Evolutionary conservation across 2,888 invertebrate genomes (phyloP).

Genomic region (Sinohyriopsis cumingii): DNA sequence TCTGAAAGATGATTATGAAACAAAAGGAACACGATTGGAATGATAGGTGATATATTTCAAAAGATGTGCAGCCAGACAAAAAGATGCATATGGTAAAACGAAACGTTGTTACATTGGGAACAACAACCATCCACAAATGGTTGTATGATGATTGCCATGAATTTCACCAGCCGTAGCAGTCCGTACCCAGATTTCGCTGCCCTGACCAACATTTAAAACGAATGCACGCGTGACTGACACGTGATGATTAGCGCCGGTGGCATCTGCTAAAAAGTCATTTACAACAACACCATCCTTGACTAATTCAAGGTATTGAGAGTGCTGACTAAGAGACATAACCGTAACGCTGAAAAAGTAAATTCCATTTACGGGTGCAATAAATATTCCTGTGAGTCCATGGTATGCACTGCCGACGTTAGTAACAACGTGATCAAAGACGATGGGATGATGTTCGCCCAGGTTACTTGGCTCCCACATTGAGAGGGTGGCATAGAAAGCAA

Average conservation of each 20-base stretch:
- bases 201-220: neutral
- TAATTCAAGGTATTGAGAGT: neutral
- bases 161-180: neutral
- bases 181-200: neutral
- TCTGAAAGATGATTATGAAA: too few species aligned
- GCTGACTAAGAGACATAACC: neutral
- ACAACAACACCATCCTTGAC: neutral
- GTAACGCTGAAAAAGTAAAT: conserved; percentile 1
- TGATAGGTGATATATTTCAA: too few species aligned
- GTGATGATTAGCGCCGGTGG: neutral
- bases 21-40: too few species aligned
- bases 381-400: neutral
- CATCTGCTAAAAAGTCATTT: neutral
- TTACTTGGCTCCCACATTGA: too few species aligned
- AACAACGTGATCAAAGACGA: neutral
- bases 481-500: too few species aligned
- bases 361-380: neutral
- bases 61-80: too few species aligned
- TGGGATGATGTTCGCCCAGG: neutral
- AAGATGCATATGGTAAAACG: too few species aligned
- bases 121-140: conserved; percentile 1
- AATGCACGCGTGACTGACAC: neutral
- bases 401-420: neutral
- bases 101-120: neutral
- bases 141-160: neutral